A percentile compares a stretch with the other conserved stretches of the same genome.
Conservation (phyloP, 2,888 invertebrate species). For the Coleophora flavipennella region DNA sequence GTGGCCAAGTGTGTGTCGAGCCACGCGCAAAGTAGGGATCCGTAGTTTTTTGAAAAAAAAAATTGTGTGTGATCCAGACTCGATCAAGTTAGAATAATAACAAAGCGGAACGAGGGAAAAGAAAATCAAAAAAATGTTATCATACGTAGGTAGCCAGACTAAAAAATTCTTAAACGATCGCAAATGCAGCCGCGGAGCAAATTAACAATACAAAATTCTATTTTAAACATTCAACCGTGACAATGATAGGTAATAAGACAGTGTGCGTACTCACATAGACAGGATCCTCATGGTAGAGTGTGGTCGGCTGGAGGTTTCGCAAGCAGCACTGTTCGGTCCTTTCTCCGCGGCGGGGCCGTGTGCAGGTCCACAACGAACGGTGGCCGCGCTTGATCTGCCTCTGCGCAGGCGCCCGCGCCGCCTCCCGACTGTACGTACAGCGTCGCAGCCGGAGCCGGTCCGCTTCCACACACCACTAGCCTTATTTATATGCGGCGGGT, state of each 20-base stretch:
- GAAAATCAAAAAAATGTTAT: background rate
- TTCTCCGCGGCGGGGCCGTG: constrained; percentile 45
- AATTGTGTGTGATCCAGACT: too few relatives aligned
- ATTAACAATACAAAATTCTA: constrained; percentile 4
- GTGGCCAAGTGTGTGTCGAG: too few relatives aligned
- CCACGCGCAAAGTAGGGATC: too few relatives aligned
- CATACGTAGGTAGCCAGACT: background rate
- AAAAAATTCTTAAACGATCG: constrained; percentile 24
- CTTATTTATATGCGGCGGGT: constrained; percentile 45
- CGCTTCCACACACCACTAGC: constrained; percentile 22
- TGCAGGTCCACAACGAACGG: constrained; percentile 57
- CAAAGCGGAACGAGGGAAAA: too few relatives aligned
- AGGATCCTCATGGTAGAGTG: constrained; percentile 53
- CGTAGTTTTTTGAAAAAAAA: too few relatives aligned
- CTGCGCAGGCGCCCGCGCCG: constrained; percentile 27
- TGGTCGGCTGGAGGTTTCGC: constrained; percentile 27
- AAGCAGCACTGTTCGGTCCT: constrained; percentile 42
- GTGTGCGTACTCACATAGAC: constrained; percentile 45
- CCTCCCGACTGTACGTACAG: too few relatives aligned
- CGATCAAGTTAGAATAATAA: too few relatives aligned
- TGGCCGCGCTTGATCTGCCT: constrained; percentile 58
- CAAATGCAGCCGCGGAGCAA: constrained; percentile 57
- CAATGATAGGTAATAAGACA: background rate
- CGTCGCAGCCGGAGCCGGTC: too few relatives aligned
- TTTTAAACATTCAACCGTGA: background rate